A percentile compares a stretch with the other conserved stretches of the same genome.
Conservation (phyloP, 1,140 invertebrate species). For the Tetramorium alpestre region DNA sequence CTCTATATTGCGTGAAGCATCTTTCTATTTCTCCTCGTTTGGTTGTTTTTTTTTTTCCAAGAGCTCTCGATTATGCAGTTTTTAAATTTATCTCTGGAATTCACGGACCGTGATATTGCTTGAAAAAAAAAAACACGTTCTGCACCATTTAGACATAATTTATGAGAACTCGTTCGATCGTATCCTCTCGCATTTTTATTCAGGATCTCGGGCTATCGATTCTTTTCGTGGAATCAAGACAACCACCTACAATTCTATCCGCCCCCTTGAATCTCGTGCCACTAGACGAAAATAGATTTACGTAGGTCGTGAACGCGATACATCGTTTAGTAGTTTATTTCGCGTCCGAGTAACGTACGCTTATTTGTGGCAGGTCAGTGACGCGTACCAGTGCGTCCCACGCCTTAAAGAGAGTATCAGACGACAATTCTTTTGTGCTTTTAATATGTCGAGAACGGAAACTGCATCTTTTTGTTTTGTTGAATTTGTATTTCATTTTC, state of each 20-base stretch:
- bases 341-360: conserved; percentile 56
- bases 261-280: conserved; percentile 25
- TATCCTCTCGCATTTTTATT: conserved; percentile 19
- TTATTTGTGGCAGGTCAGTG: conserved; percentile 70
- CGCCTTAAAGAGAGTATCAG: conserved; percentile 45
- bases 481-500: neutral
- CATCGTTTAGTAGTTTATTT: conserved; percentile 68
- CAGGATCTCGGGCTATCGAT: neutral
- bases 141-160: neutral
- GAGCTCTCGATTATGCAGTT: neutral
- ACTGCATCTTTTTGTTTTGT: neutral
- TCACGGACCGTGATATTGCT: neutral
- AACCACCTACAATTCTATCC: conserved; percentile 30
- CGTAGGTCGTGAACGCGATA: conserved; percentile 70
- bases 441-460: neutral
- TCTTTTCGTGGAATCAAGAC: conserved; percentile 21
- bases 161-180: neutral
- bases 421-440: conserved; percentile 45
- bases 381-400: conserved; percentile 56
- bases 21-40: neutral
- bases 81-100: neutral
- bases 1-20: conserved; percentile 2
- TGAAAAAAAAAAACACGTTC: neutral
- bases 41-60: neutral
- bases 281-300: conserved; percentile 73